phyloP scores from a whole-genome alignment of 2,797 vertebrate species.

The Falco rusticolus region DNA sequence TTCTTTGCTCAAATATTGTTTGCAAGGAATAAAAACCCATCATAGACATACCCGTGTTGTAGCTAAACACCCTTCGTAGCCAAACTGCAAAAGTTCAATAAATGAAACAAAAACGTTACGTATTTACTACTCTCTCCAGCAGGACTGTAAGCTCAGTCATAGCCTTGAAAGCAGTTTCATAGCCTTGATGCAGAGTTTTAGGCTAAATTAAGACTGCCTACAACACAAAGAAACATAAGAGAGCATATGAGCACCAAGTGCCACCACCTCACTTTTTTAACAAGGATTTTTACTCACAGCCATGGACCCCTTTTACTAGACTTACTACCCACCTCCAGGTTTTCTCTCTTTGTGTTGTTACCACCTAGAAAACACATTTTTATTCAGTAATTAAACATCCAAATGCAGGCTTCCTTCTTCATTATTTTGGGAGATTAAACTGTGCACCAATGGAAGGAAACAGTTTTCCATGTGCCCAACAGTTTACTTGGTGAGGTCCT shows the following conservation, averaged over 20 bases:
- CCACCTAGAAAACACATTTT: neutral
- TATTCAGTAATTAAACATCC: neutral
- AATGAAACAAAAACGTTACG: neutral
- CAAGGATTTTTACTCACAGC: neutral
- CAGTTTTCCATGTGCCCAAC: neutral
- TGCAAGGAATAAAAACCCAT: neutral
- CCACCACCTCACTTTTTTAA: neutral
- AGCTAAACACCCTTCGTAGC: neutral
- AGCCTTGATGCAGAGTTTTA: neutral
- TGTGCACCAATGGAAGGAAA: neutral
- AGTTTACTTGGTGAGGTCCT: neutral
- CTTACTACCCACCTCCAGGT: neutral
- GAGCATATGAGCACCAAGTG: neutral
- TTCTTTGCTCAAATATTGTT: neutral
- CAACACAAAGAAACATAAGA: neutral
- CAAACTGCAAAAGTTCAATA: neutral
- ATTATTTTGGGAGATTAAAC: neutral
- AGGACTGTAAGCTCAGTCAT: neutral
- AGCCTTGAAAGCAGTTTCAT: neutral
- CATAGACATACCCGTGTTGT: neutral
- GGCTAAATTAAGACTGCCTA: neutral
- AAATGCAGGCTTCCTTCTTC: neutral
- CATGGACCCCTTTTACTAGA: rapidly evolving
- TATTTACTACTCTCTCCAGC: neutral
- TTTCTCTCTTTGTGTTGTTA: neutral